Evolutionary conservation across 2,113 vertebrate genomes (phyloP).

Genomic region (Strix aluco): DNA sequence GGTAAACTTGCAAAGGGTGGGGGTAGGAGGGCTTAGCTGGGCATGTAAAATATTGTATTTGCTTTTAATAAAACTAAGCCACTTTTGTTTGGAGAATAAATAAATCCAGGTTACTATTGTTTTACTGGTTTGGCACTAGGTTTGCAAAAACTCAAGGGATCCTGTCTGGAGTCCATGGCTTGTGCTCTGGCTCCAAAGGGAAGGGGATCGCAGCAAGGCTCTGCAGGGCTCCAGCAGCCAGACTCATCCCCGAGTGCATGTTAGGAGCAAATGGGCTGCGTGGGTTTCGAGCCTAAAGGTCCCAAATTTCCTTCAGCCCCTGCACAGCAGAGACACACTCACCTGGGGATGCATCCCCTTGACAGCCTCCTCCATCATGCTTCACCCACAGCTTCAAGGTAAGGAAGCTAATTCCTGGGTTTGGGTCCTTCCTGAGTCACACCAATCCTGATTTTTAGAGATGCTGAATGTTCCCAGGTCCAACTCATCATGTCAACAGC

Average conservation of each 20-base stretch:
- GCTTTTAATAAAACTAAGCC: slow-evolving; percentile 27
- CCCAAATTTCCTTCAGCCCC: not conserved
- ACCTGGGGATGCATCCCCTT: fast-evolving
- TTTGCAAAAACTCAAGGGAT: not conserved
- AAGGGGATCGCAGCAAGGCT: not conserved
- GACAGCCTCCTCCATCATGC: not conserved
- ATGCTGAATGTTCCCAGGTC: fast-evolving
- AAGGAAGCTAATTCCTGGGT: not conserved
- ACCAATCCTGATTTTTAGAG: not conserved
- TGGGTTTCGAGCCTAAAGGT: not conserved
- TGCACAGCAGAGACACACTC: fast-evolving
- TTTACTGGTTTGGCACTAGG: not conserved
- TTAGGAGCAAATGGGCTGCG: fast-evolving
- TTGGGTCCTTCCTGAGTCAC: not conserved
- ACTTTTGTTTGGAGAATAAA: not conserved
- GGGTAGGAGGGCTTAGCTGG: not conserved
- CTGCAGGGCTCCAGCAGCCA: not conserved
- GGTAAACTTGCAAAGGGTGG: not conserved
- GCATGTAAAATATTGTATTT: not conserved
- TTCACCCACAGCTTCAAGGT: not conserved
- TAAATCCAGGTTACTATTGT: not conserved
- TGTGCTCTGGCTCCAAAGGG: not conserved
- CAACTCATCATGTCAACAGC: fast-evolving
- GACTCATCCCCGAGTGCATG: fast-evolving
- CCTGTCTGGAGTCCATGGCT: not conserved